Base-by-base conservation (phyloP, 1,140 invertebrate species). In the Penaeus chinensis region DNA sequence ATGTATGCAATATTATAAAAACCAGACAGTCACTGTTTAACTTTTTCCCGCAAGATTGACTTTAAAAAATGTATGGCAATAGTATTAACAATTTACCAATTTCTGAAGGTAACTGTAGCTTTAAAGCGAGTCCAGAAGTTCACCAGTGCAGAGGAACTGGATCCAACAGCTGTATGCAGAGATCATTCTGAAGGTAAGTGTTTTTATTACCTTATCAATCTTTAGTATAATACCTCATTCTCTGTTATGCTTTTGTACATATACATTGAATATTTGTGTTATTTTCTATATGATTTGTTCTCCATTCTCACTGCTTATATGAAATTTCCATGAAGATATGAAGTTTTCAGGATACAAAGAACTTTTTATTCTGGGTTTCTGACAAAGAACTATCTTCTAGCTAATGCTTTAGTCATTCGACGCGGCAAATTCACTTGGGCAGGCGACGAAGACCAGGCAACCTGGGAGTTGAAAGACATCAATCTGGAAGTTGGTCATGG, bases 101-200 rank as follows among this genome's bases (percentile, higher is more conserved):
- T 74, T 74, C 42, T 74, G 10, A 27, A 88, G 86, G 86, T 80
- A 47, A 82, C n/a, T 66, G 86, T 88, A n/a, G 82, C 86, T 13
- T 32, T 88, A 16, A 88, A 82, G 69, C 63, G 86, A 27, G 95
- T 98, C 88, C 97, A 97, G 91, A 96, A 96, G 92, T 98, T 97
- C 92, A 95, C 98, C 95, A 97, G 97, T 91, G 94, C 94, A 84
- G 96, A 97, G 91, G 97, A 98, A 93, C 92, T 97, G 79, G 95
- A 97, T 92, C 94, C 95, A 18, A 93, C 94, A 90, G 95, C 94
- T 90, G 95, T 97, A 3, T 93, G 94, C 82, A 69, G 65, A 74
- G 85, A 87, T 27, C 42, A 65, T 27, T 11, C 20, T 7, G 81
- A 63, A 87, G 71, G 87, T 87, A 76, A n/a, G 69, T 87, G 42